Evolutionary conservation across 2,888 invertebrate genomes (phyloP).

Genomic region (Chrysolina americana): DNA sequence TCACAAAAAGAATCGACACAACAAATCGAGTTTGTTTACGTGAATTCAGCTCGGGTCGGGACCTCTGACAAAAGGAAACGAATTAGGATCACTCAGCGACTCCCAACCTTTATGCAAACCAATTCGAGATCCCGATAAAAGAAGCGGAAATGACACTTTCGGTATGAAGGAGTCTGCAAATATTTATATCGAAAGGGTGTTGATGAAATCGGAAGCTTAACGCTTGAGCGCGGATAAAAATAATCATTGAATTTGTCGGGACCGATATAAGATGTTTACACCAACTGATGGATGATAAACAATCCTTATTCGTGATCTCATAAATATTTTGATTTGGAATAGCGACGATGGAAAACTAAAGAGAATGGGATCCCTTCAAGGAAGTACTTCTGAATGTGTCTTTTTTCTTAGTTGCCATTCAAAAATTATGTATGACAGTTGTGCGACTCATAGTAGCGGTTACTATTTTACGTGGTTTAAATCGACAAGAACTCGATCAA

Average conservation of each 20-base stretch:
- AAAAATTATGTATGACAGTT: no score
- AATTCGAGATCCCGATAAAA: constrained; percentile 16
- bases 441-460: no score
- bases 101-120: constrained; percentile 15
- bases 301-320: neutral
- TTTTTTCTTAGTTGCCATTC: no score
- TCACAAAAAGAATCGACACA: neutral
- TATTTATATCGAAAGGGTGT: constrained; percentile 19
- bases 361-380: no score
- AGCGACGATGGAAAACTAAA: neutral
- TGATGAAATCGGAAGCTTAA: neutral
- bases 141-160: constrained; percentile 28
- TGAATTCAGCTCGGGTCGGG: neutral
- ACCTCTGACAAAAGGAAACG: neutral
- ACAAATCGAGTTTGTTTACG: neutral
- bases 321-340: constrained; percentile 5
- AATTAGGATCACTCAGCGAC: constrained; percentile 1
- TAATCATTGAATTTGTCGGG: constrained; percentile 4
- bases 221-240: neutral
- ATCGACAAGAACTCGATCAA: no score
- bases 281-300: constrained; percentile 2
- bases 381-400: no score
- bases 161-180: constrained; percentile 22
- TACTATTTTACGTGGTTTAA: no score
- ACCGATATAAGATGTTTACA: neutral